These are phyloP conservation scores for Uromys caudimaculatus DNA, from an alignment of 2,797 vertebrate species.

Conservation along the genomic window DNA sequence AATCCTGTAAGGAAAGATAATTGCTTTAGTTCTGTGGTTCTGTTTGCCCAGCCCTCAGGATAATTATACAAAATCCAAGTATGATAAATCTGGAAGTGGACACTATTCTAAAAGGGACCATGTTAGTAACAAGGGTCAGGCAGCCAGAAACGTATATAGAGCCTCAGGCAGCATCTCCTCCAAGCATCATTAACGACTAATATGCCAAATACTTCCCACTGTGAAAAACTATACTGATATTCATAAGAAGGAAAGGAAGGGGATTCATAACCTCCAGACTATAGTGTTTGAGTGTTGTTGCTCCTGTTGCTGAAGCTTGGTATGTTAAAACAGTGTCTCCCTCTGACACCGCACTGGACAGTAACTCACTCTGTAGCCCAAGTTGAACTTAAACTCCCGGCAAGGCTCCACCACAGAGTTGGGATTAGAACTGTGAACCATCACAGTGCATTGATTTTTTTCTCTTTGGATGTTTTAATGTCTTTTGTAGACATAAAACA, in stretches of 20 bases:
- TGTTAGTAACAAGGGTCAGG: conserved; percentile 60
- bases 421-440: not conserved
- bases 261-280: not conserved
- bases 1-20: not conserved
- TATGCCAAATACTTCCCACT: conserved; percentile 48
- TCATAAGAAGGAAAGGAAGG: not conserved
- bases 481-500: not conserved
- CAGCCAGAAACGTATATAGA: conserved; percentile 1
- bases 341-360: not conserved
- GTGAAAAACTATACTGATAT: conserved; percentile 47
- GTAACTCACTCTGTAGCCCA: not conserved
- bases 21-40: conserved; percentile 30
- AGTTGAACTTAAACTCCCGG: not conserved
- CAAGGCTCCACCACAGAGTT: not conserved
- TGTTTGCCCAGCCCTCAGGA: conserved; percentile 67
- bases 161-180: conserved; percentile 50
- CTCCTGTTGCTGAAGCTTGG: too few species aligned
- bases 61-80: conserved; percentile 74
- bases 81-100: conserved; percentile 75
- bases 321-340: not conserved
- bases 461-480: not conserved
- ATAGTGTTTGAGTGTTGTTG: not conserved
- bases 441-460: not conserved
- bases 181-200: conserved; percentile 57
- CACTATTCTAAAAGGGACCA: conserved; percentile 53